Evolutionary conservation across 2,888 invertebrate genomes (phyloP).

Genomic region (Cryptocephalus primarius): DNA sequence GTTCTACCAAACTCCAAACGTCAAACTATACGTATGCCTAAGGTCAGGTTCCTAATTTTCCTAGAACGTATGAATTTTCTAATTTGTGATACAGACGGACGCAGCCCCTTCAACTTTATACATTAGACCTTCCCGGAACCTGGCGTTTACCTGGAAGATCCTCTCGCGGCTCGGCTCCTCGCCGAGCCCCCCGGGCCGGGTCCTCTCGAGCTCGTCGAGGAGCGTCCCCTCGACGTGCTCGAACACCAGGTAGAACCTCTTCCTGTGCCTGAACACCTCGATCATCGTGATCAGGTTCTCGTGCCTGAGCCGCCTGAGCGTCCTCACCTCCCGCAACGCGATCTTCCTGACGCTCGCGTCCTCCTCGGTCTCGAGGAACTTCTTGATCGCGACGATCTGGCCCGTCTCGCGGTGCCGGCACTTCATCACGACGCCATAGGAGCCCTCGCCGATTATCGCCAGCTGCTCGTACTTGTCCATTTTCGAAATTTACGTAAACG

Average conservation of each 20-base stretch:
- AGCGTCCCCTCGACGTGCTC: slow-evolving; percentile 81
- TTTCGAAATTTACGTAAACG: neutral
- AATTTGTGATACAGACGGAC: too few relatives aligned
- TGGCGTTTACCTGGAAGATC: slow-evolving; percentile 65
- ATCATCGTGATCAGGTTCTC: slow-evolving; percentile 82
- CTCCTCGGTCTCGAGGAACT: slow-evolving; percentile 87
- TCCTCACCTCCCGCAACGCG: slow-evolving; percentile 82
- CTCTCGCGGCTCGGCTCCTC: slow-evolving; percentile 63
- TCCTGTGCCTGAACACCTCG: slow-evolving; percentile 75
- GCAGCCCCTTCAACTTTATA: too few relatives aligned
- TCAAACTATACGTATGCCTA: too few relatives aligned
- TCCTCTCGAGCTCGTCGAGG: slow-evolving; percentile 69
- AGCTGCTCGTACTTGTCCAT: slow-evolving; percentile 90
- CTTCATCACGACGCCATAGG: slow-evolving; percentile 80
- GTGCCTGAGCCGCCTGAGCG: slow-evolving; percentile 84
- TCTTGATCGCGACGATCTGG: slow-evolving; percentile 84
- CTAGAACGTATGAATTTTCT: too few relatives aligned
- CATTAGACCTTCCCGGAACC: too few relatives aligned
- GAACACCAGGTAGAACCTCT: slow-evolving; percentile 77
- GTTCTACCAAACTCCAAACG: too few relatives aligned
- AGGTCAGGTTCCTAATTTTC: too few relatives aligned
- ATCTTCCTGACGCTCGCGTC: slow-evolving; percentile 81
- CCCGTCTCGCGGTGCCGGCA: slow-evolving; percentile 72
- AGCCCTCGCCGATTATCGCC: slow-evolving; percentile 84
- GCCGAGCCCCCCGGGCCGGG: slow-evolving; percentile 54